phyloP scores from a whole-genome alignment of 1,140 invertebrate species.

The Chymomyza costata region DNA sequence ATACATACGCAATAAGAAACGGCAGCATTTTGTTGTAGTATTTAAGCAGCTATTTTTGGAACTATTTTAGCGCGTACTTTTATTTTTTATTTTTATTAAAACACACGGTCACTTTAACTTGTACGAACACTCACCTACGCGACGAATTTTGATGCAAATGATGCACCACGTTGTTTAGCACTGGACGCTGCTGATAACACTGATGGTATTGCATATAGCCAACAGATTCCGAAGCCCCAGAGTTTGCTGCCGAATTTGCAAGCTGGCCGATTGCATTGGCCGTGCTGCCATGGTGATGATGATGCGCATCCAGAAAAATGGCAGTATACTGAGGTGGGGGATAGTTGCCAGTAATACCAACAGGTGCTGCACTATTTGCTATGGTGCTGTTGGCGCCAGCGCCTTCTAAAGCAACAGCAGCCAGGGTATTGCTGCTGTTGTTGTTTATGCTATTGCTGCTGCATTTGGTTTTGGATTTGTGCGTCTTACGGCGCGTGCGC shows the following conservation, averaged over 20 bases:
- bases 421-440: constrained; percentile 23
- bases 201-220: constrained; percentile 54
- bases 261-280: constrained; percentile 41
- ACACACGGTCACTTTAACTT: background rate
- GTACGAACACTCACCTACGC: constrained; percentile 39
- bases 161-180: constrained; percentile 27
- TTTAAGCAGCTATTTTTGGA: background rate
- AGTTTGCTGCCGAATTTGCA: constrained; percentile 31
- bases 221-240: constrained; percentile 29
- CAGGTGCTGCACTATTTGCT: constrained; percentile 25
- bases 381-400: constrained; percentile 7
- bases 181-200: constrained; percentile 52
- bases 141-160: constrained; percentile 37
- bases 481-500: constrained; percentile 45
- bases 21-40: no score
- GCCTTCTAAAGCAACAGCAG: constrained; percentile 14
- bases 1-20: constrained; percentile 1
- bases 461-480: constrained; percentile 43
- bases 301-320: constrained; percentile 49
- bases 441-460: constrained; percentile 26
- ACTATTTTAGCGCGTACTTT: background rate
- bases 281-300: constrained; percentile 27
- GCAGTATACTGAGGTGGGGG: constrained; percentile 60
- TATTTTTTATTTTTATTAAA: no score
- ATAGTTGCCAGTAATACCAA: constrained; percentile 25